Percentiles rank a stretch among this genome's conserved stretches.
Evolutionary conservation across 2,797 vertebrate genomes (phyloP).

Genomic region (Spizella passerina): DNA sequence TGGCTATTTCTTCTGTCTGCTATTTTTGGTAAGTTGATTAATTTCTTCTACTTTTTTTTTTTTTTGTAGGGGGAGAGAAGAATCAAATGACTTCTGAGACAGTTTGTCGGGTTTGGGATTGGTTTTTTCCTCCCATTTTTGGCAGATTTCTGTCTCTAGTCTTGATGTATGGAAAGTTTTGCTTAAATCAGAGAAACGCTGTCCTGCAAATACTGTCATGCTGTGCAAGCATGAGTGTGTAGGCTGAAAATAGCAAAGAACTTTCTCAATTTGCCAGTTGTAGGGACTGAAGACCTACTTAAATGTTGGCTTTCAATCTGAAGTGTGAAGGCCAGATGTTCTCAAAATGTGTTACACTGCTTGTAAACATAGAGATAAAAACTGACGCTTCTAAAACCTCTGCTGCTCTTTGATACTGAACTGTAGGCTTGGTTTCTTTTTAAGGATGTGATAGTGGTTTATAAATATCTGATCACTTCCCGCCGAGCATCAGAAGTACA

Average conservation of each 20-base stretch:
- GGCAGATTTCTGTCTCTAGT: neutral
- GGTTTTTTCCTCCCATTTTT: neutral
- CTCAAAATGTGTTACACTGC: neutral
- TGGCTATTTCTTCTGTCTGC: neutral
- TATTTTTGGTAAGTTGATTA: neutral
- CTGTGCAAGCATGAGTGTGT: neutral
- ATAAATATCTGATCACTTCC: slow-evolving; percentile 15
- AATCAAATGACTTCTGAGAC: neutral
- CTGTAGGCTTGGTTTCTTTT: neutral
- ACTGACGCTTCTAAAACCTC: neutral
- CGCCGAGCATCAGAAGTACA: accelerated
- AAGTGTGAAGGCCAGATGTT: neutral
- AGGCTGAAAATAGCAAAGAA: slow-evolving; percentile 33
- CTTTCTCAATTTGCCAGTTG: neutral
- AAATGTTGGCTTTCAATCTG: neutral
- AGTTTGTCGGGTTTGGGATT: neutral
- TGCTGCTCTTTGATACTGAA: neutral
- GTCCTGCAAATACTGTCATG: neutral
- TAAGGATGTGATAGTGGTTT: neutral
- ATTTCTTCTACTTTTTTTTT: neutral
- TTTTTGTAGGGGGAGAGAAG: neutral
- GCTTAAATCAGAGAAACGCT: neutral
- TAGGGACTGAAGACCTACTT: neutral
- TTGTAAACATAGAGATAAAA: neutral
- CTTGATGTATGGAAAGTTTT: slow-evolving; percentile 35